These are phyloP conservation scores for Orussus abietinus DNA, from an alignment of 1,140 invertebrate species.

Conservation along the genomic window DNA sequence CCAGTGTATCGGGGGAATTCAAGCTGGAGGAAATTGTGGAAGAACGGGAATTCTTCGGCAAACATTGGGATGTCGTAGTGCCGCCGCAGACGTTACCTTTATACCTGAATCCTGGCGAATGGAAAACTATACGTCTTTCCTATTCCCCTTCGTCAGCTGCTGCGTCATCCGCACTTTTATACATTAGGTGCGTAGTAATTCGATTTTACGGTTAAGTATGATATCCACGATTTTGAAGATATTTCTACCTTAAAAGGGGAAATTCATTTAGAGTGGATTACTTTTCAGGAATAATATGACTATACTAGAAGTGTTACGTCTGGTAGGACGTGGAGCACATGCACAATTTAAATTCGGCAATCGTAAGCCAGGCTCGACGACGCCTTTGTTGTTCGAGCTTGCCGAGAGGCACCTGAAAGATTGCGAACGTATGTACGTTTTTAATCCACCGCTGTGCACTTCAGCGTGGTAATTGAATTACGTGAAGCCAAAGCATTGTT, in stretches of 20 bases:
- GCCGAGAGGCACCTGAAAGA: slow-evolving; percentile 77
- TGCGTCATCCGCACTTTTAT: slow-evolving; percentile 44
- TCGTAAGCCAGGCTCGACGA: slow-evolving; percentile 70
- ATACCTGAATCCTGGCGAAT: slow-evolving; percentile 50
- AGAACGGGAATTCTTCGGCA: slow-evolving; percentile 33
- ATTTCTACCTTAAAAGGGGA: background rate
- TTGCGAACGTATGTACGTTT: slow-evolving; percentile 64
- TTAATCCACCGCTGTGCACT: background rate
- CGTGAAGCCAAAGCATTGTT: slow-evolving; percentile 6
- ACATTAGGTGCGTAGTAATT: slow-evolving; percentile 36
- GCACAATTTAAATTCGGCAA: slow-evolving; percentile 91
- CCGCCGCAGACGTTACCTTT: slow-evolving; percentile 38
- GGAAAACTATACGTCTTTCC: slow-evolving; percentile 39
- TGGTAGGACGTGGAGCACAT: slow-evolving; percentile 77
- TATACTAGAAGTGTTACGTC: slow-evolving; percentile 77
- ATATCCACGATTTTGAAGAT: background rate
- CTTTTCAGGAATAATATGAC: slow-evolving; percentile 87
- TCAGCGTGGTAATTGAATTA: background rate
- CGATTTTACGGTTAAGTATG: background rate
- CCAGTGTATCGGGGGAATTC: slow-evolving; percentile 42
- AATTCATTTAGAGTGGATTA: slow-evolving; percentile 13
- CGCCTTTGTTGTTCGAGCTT: slow-evolving; percentile 80
- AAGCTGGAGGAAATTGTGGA: slow-evolving; percentile 36
- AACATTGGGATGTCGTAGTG: slow-evolving; percentile 29
- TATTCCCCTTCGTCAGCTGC: slow-evolving; percentile 41